phyloP scores from a whole-genome alignment of 2,797 vertebrate genomes.

The Rhadinocentrus ornatus region DNA sequence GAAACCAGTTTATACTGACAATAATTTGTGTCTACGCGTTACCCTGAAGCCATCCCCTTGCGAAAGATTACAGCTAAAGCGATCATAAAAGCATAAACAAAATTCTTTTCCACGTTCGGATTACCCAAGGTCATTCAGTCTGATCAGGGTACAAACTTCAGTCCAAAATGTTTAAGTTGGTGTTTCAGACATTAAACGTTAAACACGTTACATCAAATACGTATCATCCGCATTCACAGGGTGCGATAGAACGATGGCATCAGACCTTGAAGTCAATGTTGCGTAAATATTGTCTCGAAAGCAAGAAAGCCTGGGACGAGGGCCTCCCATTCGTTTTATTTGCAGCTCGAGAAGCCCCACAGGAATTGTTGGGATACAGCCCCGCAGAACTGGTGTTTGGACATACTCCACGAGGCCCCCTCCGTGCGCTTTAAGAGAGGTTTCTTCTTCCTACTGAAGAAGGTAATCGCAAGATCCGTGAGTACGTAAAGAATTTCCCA shows the following conservation, averaged over 20 bases:
- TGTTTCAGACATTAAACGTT: too few species aligned
- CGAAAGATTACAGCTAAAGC: not conserved
- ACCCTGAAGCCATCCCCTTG: not conserved
- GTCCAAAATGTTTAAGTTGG: not conserved
- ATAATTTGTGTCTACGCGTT: not conserved
- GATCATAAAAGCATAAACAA: not conserved
- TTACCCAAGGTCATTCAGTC: not conserved
- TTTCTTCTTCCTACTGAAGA: too few species aligned
- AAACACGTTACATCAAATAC: not conserved
- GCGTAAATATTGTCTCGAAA: not conserved
- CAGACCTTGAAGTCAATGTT: not conserved
- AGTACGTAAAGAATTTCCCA: too few species aligned
- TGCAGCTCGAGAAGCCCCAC: not conserved
- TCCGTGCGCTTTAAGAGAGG: not conserved
- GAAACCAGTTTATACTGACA: not conserved
- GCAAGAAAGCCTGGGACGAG: not conserved
- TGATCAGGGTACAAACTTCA: not conserved
- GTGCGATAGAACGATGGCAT: too few species aligned
- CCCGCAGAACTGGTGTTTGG: not conserved
- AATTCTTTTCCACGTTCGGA: not conserved
- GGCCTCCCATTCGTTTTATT: not conserved
- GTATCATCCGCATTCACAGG: not conserved
- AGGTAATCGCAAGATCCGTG: rapidly evolving
- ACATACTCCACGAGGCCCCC: not conserved
- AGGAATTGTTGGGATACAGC: not conserved